phyloP scores from a whole-genome alignment of 1,140 invertebrate genomes.

The Teleopsis dalmanni region DNA sequence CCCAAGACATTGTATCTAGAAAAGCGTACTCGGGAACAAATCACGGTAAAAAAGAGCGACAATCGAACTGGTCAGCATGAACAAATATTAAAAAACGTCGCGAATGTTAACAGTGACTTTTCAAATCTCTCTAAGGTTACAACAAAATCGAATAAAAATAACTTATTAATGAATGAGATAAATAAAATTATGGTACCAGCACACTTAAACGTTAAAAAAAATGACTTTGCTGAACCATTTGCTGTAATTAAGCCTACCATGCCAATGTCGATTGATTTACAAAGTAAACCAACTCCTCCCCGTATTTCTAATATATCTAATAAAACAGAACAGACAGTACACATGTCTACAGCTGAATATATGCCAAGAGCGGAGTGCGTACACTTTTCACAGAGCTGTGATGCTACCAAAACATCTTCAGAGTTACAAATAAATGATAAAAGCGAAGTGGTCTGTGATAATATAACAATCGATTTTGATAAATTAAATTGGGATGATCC shows the following conservation, averaged over 20 bases:
- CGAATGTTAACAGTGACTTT: too few relatives aligned
- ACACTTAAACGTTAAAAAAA: background rate
- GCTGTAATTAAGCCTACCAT: too few relatives aligned
- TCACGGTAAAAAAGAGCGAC: too few relatives aligned
- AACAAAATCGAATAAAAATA: too few relatives aligned
- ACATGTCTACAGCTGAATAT: slow-evolving; percentile 68
- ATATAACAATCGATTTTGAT: too few relatives aligned
- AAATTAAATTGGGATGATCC: slow-evolving; percentile 74
- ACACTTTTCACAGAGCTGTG: slow-evolving; percentile 37
- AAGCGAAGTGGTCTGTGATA: slow-evolving; percentile 17
- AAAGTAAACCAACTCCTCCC: background rate
- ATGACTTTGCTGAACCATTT: background rate
- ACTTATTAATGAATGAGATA: too few relatives aligned
- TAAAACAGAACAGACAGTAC: slow-evolving; percentile 49
- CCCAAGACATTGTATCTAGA: too few relatives aligned
- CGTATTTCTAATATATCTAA: slow-evolving; percentile 44
- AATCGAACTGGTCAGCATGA: too few relatives aligned
- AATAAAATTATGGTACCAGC: background rate
- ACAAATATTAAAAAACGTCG: too few relatives aligned
- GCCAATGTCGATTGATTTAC: slow-evolving; percentile 3
- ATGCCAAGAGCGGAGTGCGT: slow-evolving; percentile 42
- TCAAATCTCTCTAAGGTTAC: too few relatives aligned
- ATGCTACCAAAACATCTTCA: slow-evolving; percentile 31
- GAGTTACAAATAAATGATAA: slow-evolving; percentile 17
- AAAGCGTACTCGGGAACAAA: too few relatives aligned